A percentile compares a stretch with the other conserved stretches of the same genome.
Evolutionary conservation across 2,888 invertebrate species (phyloP).

Genomic region (Pantelozetes paolii): DNA sequence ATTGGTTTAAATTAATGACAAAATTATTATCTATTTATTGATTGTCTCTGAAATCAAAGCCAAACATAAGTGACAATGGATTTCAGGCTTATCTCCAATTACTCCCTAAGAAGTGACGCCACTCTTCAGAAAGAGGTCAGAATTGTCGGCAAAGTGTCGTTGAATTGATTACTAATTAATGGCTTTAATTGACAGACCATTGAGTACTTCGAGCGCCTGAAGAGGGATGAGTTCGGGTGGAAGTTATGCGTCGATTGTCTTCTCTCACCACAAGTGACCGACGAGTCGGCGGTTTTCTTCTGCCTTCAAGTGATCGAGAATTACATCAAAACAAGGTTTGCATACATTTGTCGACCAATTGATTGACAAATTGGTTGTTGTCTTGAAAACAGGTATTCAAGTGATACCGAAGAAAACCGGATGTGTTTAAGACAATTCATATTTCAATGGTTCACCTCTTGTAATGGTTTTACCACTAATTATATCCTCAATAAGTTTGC

Average conservation of each 20-base stretch:
- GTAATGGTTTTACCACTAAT: constrained; percentile 42
- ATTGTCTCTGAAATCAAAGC: neutral
- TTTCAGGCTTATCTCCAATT: constrained; percentile 21
- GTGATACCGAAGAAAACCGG: constrained; percentile 49
- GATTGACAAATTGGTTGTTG: neutral
- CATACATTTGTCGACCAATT: constrained; percentile 23
- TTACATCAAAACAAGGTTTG: constrained; percentile 54
- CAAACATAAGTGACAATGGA: constrained; percentile 4
- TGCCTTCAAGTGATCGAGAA: constrained; percentile 57
- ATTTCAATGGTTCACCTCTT: constrained; percentile 39
- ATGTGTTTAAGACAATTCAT: constrained; percentile 35
- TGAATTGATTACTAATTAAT: too few relatives aligned
- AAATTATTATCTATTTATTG: too few relatives aligned
- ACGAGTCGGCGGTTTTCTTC: constrained; percentile 51
- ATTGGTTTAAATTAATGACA: too few relatives aligned
- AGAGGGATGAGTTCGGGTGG: constrained; percentile 55
- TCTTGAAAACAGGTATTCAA: constrained; percentile 47
- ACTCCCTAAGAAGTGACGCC: constrained; percentile 23
- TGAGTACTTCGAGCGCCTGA: constrained; percentile 56
- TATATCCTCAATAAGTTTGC: constrained; percentile 59
- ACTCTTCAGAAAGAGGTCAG: constrained; percentile 32
- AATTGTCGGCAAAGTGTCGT: too few relatives aligned
- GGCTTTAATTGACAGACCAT: constrained; percentile 50
- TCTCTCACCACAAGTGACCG: constrained; percentile 47
- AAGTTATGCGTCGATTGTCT: constrained; percentile 54